Evolutionary conservation across 92 coral and sea anemone species (phyloP).

Genomic region (Pocillopora grandis): DNA sequence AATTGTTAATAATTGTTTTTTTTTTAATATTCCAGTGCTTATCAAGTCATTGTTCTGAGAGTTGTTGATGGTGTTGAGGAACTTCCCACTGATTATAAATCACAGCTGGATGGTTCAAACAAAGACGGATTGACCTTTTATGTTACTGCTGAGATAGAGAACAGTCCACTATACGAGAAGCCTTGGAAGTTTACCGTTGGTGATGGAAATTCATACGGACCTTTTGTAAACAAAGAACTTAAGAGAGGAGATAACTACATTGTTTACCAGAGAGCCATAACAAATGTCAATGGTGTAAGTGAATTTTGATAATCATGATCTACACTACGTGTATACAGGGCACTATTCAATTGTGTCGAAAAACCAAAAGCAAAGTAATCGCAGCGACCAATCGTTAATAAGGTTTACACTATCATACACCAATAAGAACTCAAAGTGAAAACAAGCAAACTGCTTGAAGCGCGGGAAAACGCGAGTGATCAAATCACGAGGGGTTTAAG

Average conservation of each 20-base stretch:
- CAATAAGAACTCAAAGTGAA: too few species aligned
- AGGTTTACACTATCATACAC: too few species aligned
- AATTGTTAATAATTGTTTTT: not conserved
- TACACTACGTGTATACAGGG: too few species aligned
- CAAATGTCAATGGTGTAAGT: not conserved
- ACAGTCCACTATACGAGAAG: not conserved
- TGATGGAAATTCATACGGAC: conserved; percentile 23
- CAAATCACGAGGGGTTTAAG: too few species aligned
- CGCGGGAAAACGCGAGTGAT: too few species aligned
- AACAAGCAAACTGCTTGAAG: too few species aligned
- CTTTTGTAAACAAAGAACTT: conserved; percentile 26
- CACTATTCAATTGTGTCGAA: too few species aligned
- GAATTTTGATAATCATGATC: not conserved
- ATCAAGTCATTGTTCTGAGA: conserved; percentile 14
- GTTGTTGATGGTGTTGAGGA: not conserved
- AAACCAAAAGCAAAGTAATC: too few species aligned
- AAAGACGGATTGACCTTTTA: not conserved
- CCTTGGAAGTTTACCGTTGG: conserved; percentile 39
- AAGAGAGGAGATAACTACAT: not conserved
- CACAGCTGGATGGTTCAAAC: not conserved
- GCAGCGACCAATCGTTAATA: too few species aligned
- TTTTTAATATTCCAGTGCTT: not conserved
- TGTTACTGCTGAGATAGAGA: conserved; percentile 2
- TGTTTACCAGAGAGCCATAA: conserved; percentile 37
- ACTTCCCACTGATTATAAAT: conserved; percentile 8